Conservation (phyloP, 1,140 invertebrate species). For the Penaeus indicus region DNA sequence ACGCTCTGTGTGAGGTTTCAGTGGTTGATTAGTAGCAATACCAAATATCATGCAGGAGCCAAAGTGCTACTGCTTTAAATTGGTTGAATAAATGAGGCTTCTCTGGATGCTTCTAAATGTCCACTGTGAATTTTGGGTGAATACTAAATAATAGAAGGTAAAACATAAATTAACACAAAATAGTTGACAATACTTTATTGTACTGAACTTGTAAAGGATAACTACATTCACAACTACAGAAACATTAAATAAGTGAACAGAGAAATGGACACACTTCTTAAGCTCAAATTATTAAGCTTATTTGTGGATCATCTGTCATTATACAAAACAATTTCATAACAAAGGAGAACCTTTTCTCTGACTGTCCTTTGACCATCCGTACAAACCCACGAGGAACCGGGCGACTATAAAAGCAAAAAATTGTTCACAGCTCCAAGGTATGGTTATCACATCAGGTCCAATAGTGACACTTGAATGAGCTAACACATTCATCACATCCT, state of each 20-base stretch:
- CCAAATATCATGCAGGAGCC: too few relatives aligned
- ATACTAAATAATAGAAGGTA: background rate
- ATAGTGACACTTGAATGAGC: conserved; percentile 61
- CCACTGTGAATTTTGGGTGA: too few relatives aligned
- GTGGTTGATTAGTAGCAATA: too few relatives aligned
- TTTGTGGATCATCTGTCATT: conserved; percentile 56
- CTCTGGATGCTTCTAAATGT: too few relatives aligned
- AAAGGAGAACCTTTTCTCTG: conserved; percentile 60
- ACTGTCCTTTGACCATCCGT: conserved; percentile 62
- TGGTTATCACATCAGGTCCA: conserved; percentile 58
- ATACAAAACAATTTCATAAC: conserved; percentile 59
- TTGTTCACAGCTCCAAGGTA: conserved; percentile 58
- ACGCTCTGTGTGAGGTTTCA: too few relatives aligned
- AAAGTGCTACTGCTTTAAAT: too few relatives aligned
- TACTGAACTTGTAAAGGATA: conserved; percentile 64
- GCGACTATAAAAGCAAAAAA: conserved; percentile 55
- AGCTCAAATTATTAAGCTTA: conserved; percentile 59
- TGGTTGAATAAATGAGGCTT: too few relatives aligned
- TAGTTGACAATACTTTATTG: conserved; percentile 63
- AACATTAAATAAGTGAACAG: conserved; percentile 64
- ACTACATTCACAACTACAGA: conserved; percentile 64
- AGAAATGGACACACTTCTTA: conserved; percentile 62
- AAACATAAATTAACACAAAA: background rate
- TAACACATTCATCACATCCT: conserved; percentile 59
- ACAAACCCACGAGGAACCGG: conserved; percentile 59